Base-by-base conservation (phyloP, 2,888 invertebrate genomes). In the Caenorhabditis auriculariae region DNA sequence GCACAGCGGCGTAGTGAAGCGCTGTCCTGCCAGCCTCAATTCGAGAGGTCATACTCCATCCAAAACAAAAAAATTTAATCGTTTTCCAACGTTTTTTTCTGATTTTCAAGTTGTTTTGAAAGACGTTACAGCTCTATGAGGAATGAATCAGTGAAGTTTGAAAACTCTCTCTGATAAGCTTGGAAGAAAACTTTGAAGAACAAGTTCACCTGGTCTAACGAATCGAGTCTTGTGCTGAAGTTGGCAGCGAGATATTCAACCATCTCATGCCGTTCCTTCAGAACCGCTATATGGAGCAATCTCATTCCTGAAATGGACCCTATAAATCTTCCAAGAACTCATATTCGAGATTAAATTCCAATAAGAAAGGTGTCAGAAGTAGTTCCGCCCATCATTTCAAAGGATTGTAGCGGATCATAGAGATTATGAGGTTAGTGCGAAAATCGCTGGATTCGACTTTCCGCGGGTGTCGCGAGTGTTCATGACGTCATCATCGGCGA, bases 1-100 rank as follows among this genome's bases (percentile, higher is more conserved):
- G 78, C 2, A 71, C 56, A 15, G 79, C 76, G 4, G 79, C 80
- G 64, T 79, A 79, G 58, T 79, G 79, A 19, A 75, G 66, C 29
- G 78, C 72, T 0, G 77, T 69, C 19, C 79, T 66, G 15, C 76
- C 77, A 43, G n/a, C n/a, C n/a, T n/a, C n/a, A 32, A 15, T n/a
- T n/a, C n/a, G n/a, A n/a, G n/a, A n/a, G n/a, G n/a, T n/a, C n/a
- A n/a, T n/a, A n/a, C n/a, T n/a, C n/a, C n/a, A n/a, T n/a, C n/a
- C n/a, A n/a, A n/a, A n/a, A n/a, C n/a, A n/a, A n/a, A n/a, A n/a
- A n/a, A n/a, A n/a, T n/a, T n/a, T n/a, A n/a, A n/a, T n/a, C n/a
- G n/a, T n/a, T n/a, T n/a, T n/a, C n/a, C n/a, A 26, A 52, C 6
- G n/a, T 9, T 46, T 35, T 35, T 35, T 35, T 35, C 35, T 12